Evolutionary conservation across 1,140 invertebrate genomes (phyloP), one percentile per base, ranked within the genome.

Genomic region (Sesamia nonagrioides): DNA sequence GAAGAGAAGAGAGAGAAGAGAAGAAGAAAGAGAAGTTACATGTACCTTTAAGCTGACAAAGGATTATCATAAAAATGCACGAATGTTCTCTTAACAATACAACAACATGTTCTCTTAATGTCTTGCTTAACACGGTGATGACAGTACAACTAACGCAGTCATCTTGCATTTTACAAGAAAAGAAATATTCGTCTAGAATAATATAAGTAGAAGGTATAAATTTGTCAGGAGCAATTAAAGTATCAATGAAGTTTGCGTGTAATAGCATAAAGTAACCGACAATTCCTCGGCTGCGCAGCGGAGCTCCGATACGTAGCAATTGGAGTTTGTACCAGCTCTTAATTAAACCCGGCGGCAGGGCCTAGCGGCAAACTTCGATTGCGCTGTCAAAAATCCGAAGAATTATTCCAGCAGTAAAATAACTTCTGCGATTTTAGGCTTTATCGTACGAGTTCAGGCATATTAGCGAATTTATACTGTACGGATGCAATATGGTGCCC

Each of bases 361-460:
- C 89, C 91, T 91, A 91, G 89, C 87, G 90, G 90, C 89, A 91
- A 93, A 93, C 91, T 93, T 93, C 93, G 92, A 94, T 94, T 93
- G 91, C 88, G 88, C 93, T 95, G 92, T 95, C 93, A 95, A 95
- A 95, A 95, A 94, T 94, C 91, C 92, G 87, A 94, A 93, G 92
- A 95, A 94, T 95, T 95, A 95, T 95, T 90, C 90, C 88, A 81
- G 86, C 83, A 88, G 89, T 90, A 87, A 92, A 95, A 94, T 95
- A 92, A 92, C 88, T 95, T 91, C 85, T 79, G 80, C 92, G 91
- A 94, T 94, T 93, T 95, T 94, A 93, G 91, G 91, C 88, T 92
- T 94, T 95, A 94, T 94, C 92, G 92, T 84, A 79, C 82, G 88
- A 90, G 89, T 92, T 92, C 93, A 95, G 93, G 91, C 87, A 88